Evolutionary conservation across 2,888 invertebrate genomes (phyloP), one percentile per base, ranked within the genome.

Genomic region (Rhodophaea formosa): DNA sequence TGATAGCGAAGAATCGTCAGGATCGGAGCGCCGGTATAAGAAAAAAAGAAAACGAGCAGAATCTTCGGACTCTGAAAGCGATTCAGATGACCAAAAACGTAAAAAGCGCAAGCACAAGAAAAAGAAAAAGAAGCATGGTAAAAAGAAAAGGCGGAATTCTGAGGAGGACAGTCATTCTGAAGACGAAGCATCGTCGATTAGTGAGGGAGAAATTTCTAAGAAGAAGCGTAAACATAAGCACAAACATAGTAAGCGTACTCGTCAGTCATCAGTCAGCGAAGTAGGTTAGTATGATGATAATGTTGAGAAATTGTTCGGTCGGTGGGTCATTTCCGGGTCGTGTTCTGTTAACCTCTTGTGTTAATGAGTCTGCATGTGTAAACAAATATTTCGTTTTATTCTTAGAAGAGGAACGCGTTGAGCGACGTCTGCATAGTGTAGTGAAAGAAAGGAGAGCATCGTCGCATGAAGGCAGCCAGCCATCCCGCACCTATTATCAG

Each of bases 41-140:
- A 91, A 90, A 69, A 91, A 91, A 77, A 84, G 80, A 62, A 89
- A 89, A 74, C 89, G 84, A 72, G 87, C 74, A 46, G 83, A 86
- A 53, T 85, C 86, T 59, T 86, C 90, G 14, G 84, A 84, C 56
- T 88, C 89, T 8, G 90, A 88, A 17, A 88, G 87, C 57, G 85
- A 86, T 59, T 84, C 86, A 0, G 88, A 86, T 53, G 84, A 80
- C 16, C 86, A 84, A 57, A 86, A 82, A 60, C 86, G 86, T 16
- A 91, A 91, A 63, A 91, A 89, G 74, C 86, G 90, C 16, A 92
- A 91, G 65, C 91, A 91, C 59, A 91, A 91, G 78, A 91, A 91
- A 67, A 92, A 92, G 77, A 92, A 91, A 77, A 90, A 88, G 79
- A 91, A 91, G 68, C 91, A 91, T 59, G 74, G 71, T 14, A 92